These are phyloP conservation scores for Agonopterix subpropinquella DNA, from an alignment of 2,888 invertebrate genomes.

Conservation along the genomic window DNA sequence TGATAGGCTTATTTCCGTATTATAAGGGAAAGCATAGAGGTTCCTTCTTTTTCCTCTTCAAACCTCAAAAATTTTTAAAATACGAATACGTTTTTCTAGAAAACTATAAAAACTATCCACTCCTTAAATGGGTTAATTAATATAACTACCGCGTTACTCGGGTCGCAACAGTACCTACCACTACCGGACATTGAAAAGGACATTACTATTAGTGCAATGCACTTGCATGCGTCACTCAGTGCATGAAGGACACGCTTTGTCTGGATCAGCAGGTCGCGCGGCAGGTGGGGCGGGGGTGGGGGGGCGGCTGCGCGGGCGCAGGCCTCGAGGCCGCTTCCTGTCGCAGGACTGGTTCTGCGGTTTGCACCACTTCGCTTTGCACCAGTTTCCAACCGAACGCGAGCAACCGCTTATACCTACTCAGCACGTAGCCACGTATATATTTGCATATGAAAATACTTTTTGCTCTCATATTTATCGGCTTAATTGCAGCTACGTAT, in stretches of 20 bases:
- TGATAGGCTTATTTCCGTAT: too few species aligned
- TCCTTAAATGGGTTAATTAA: too few species aligned
- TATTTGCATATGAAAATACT: conserved; percentile 22
- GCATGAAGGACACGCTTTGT: conserved; percentile 70
- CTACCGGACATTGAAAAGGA: conserved; percentile 58
- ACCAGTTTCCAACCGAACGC: conserved; percentile 62
- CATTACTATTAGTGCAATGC: conserved; percentile 66
- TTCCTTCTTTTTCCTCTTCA: too few species aligned
- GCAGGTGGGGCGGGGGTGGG: conserved; percentile 23
- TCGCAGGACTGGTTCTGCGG: conserved; percentile 67
- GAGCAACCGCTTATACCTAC: conserved; percentile 45
- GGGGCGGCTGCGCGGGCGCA: conserved; percentile 19
- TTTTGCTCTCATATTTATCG: conserved; percentile 15
- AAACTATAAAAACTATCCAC: too few species aligned
- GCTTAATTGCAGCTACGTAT: conserved; percentile 13
- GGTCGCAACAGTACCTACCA: conserved; percentile 24
- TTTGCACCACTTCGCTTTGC: conserved; percentile 67
- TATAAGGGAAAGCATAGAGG: too few species aligned
- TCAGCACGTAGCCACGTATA: conserved; percentile 1
- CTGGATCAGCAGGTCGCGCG: conserved; percentile 62
- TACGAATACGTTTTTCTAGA: too few species aligned
- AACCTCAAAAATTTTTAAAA: too few species aligned
- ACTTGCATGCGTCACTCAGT: conserved; percentile 64
- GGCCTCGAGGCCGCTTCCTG: conserved; percentile 68
- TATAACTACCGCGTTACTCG: conserved; percentile 5